Evolutionary conservation across 2,797 vertebrate genomes (phyloP), one percentile per base, ranked within the genome.

Genomic region (Anniella stebbinsi): DNA sequence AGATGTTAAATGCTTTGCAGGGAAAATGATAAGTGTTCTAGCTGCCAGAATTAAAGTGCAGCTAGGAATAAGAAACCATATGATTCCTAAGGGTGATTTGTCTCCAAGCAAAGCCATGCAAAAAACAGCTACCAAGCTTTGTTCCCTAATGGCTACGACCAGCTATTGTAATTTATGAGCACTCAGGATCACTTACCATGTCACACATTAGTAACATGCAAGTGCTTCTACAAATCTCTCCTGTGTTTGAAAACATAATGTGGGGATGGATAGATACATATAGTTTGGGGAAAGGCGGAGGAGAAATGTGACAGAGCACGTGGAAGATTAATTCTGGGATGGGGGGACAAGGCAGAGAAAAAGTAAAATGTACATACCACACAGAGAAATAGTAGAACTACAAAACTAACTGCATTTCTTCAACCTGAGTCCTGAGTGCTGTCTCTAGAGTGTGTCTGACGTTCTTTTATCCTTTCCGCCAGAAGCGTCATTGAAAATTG

Each of bases 391-490:
- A 51, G 30, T 7, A 45, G 25, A 70, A 18, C 60, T 45, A 72
- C 54, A 86, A 67, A 75, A 23, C 45, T 23, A 76, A 28, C 36
- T 82, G 30, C 30, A 33, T 67, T 25, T 73, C 57, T 69, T 76
- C 45, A 86, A 7, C 41, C 30, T 8, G 7, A 70, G 4, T 41
- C 28, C 30, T 48, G 57, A 45, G 25, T 30, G 84, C 78, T 4
- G 72, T 1, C 0, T 0, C 33, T 1, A 0, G 67, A 78, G 84
- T 0, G 0, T 2, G 30, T 15, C 28, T 11, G 0, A 41, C 0
- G 0, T 17, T 80, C 89, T 17, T 80, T n/a, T 54, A 86, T 69
- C 80, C 33, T 70, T 86, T 41, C 84, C 54, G 0, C 0, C 6
- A 66, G 36, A n/a, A 0, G 0, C 0, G 1, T 69, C 82, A 45